A percentile compares a stretch with the other conserved stretches of the same genome.
Conservation (phyloP, 2,113 vertebrate genomes). For the Catagonus wagneri region DNA sequence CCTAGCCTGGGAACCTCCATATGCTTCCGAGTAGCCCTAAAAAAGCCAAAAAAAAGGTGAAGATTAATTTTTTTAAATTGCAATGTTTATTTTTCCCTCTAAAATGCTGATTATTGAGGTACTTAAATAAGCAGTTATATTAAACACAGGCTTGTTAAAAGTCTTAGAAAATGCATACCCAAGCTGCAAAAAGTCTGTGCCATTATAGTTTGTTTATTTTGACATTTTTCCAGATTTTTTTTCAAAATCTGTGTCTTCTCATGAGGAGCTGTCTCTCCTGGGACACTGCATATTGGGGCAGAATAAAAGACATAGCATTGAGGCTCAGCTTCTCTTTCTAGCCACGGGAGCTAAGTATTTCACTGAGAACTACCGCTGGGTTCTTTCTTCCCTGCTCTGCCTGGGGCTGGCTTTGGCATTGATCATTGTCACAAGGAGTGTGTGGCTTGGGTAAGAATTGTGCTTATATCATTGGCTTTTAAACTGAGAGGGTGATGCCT, state of each 20-base stretch:
- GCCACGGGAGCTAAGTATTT: not conserved
- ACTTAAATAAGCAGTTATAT: not conserved
- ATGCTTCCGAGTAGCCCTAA: too few species aligned
- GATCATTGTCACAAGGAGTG: rapidly evolving
- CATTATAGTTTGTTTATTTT: not conserved
- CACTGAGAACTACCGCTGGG: not conserved
- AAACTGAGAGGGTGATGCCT: not conserved
- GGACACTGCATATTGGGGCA: not conserved
- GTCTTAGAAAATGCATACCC: not conserved
- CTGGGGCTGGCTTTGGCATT: not conserved
- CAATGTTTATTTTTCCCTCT: not conserved
- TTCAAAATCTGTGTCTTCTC: not conserved
- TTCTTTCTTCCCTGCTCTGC: not conserved
- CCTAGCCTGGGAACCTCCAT: too few species aligned
- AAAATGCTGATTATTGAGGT: not conserved
- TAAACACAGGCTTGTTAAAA: not conserved
- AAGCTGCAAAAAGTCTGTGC: not conserved
- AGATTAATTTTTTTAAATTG: constrained; percentile 5
- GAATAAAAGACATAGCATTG: not conserved
- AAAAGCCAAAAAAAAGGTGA: not conserved
- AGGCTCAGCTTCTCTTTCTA: too few species aligned
- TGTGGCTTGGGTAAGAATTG: not conserved
- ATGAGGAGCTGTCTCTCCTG: not conserved
- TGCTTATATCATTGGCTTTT: not conserved
- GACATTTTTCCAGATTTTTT: not conserved